phyloP scores from a whole-genome alignment of 1,140 invertebrate genomes.

The Oryzaephilus surinamensis region DNA sequence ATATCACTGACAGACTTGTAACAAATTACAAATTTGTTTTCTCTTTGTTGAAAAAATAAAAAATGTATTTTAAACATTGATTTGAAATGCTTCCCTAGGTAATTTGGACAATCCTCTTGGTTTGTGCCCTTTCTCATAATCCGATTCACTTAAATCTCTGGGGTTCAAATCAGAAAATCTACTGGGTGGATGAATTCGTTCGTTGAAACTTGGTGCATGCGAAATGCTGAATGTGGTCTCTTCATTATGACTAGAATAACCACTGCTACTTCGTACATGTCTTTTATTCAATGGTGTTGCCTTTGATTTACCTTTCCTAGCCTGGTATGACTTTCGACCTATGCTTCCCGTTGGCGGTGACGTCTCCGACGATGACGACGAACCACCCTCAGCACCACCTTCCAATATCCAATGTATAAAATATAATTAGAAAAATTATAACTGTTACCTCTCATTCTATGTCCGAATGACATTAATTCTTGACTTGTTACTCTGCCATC shows the following conservation, averaged over 20 bases:
- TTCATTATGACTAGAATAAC: constrained; percentile 67
- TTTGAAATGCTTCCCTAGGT: constrained; percentile 55
- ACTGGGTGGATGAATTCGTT: constrained; percentile 61
- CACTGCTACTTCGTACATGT: constrained; percentile 60
- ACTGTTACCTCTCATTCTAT: constrained; percentile 42
- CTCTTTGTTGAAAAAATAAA: not conserved
- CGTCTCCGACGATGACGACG: constrained; percentile 59
- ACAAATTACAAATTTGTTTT: too few species aligned
- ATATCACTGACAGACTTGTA: too few species aligned
- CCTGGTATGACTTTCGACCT: constrained; percentile 52
- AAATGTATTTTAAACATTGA: constrained; percentile 44
- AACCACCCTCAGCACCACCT: constrained; percentile 49
- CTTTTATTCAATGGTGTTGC: constrained; percentile 41
- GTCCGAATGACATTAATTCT: constrained; percentile 48
- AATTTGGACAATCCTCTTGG: constrained; percentile 43
- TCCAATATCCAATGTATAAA: not conserved
- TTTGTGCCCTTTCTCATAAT: constrained; percentile 43
- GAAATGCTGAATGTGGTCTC: constrained; percentile 72
- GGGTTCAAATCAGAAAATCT: constrained; percentile 53
- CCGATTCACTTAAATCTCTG: constrained; percentile 41
- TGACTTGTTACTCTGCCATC: constrained; percentile 43
- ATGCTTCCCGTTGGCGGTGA: constrained; percentile 48
- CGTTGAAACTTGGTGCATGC: constrained; percentile 61
- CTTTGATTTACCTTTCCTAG: constrained; percentile 51
- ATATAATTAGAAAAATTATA: not conserved